phyloP scores from a whole-genome alignment of 2,797 vertebrate species.

The Halcyon badia region DNA sequence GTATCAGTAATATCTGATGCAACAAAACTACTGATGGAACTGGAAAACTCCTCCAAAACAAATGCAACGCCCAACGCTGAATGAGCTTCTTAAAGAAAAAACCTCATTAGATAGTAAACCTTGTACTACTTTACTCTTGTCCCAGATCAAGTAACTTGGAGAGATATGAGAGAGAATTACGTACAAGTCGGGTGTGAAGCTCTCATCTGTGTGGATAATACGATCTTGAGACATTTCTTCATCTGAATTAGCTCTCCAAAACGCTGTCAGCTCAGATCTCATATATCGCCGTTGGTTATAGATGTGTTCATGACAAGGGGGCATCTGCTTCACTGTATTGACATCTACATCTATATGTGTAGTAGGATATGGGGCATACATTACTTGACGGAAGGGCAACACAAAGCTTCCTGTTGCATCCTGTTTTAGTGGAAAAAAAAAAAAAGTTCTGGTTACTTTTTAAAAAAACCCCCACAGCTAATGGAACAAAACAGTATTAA shows the following conservation, averaged over 20 bases:
- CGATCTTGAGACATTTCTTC: slow-evolving; percentile 92
- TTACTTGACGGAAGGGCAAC: slow-evolving; percentile 95
- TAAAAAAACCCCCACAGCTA: neutral
- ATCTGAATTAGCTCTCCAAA: slow-evolving; percentile 94
- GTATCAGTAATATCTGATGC: neutral
- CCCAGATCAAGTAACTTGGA: neutral
- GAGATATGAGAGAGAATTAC: slow-evolving; percentile 36
- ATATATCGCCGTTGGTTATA: slow-evolving; percentile 96
- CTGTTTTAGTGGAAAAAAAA: slow-evolving; percentile 78
- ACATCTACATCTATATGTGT: slow-evolving; percentile 98
- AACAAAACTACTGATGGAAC: neutral
- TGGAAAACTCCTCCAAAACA: neutral
- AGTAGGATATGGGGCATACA: slow-evolving; percentile 95
- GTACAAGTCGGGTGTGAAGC: slow-evolving; percentile 95
- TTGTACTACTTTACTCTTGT: neutral
- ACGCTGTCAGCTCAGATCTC: slow-evolving; percentile 89
- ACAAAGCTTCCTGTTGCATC: slow-evolving; percentile 96
- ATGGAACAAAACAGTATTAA: neutral
- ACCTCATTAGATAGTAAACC: neutral
- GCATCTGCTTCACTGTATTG: slow-evolving; percentile 98
- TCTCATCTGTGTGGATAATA: slow-evolving; percentile 91
- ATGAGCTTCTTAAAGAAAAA: neutral
- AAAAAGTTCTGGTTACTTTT: neutral
- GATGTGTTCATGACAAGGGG: slow-evolving; percentile 95
- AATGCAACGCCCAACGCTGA: neutral